Percentiles rank a stretch among this genome's conserved stretches.
phyloP scores from a whole-genome alignment of 1,140 invertebrate genomes.

The Holotrichia oblita region DNA sequence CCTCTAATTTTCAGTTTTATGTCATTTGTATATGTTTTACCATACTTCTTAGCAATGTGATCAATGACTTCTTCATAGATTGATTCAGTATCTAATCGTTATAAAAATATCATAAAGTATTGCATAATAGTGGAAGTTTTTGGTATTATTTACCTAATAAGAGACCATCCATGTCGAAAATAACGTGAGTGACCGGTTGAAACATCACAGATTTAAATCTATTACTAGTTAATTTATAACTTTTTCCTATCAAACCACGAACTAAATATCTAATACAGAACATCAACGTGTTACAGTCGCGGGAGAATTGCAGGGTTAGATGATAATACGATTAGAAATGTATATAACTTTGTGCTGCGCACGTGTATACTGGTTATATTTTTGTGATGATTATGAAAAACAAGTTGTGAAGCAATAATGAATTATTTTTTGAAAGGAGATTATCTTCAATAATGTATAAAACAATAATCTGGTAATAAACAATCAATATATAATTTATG shows the following conservation, averaged over 20 bases:
- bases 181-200: conserved; percentile 79
- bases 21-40: conserved; percentile 68
- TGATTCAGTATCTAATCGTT: conserved; percentile 58
- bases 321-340: too few species aligned
- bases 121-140: conserved; percentile 18
- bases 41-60: conserved; percentile 61
- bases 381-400: too few species aligned
- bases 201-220: conserved; percentile 48
- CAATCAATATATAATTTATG: too few species aligned
- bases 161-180: conserved; percentile 87
- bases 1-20: conserved; percentile 69
- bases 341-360: too few species aligned
- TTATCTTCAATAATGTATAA: too few species aligned
- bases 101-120: conserved; percentile 44
- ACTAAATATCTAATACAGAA: neutral
- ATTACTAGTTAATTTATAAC: neutral
- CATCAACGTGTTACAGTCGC: too few species aligned
- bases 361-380: too few species aligned
- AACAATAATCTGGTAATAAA: too few species aligned
- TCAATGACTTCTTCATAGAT: conserved; percentile 58
- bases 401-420: too few species aligned
- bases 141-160: conserved; percentile 71
- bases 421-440: too few species aligned
- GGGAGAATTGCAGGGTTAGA: neutral
- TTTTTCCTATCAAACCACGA: neutral